Percentiles rank a stretch among this genome's conserved stretches.
Evolutionary conservation across 2,113 vertebrate genomes (phyloP).

Genomic region (Cephalopterus ornatus): DNA sequence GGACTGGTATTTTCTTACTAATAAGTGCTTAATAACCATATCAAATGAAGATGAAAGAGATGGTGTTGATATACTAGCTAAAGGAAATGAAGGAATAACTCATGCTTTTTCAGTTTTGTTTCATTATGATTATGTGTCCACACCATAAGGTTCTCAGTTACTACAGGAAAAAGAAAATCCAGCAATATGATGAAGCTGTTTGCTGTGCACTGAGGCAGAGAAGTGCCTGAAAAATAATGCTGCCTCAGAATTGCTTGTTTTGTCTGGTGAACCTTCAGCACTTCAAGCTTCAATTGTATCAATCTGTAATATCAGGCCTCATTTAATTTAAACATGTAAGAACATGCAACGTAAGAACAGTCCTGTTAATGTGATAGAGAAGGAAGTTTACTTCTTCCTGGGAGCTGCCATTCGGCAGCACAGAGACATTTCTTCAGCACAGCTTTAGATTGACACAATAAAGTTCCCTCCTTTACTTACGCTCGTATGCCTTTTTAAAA

Average conservation of each 20-base stretch:
- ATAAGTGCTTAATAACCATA: not conserved
- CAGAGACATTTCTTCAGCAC: not conserved
- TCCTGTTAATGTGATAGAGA: not conserved
- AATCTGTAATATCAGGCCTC: not conserved
- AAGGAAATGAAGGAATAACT: not conserved
- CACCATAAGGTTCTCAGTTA: not conserved
- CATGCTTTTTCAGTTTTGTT: not conserved
- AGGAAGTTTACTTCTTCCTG: not conserved
- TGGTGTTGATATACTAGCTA: not conserved
- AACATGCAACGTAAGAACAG: not conserved
- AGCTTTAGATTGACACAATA: not conserved
- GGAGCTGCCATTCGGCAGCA: not conserved
- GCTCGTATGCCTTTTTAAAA: not conserved
- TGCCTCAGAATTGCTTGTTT: not conserved
- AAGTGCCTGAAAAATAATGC: not conserved
- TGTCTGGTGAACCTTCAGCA: not conserved
- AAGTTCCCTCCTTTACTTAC: not conserved
- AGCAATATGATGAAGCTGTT: not conserved
- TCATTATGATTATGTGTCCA: fast-evolving
- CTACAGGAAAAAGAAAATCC: not conserved
- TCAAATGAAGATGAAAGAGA: not conserved
- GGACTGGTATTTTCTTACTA: not conserved
- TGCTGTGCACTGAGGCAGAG: not conserved
- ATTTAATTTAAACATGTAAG: not conserved
- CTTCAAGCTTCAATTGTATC: not conserved